These are phyloP conservation scores for Lithobius niger DNA, from an alignment of 1,140 invertebrate species.

Conservation along the genomic window DNA sequence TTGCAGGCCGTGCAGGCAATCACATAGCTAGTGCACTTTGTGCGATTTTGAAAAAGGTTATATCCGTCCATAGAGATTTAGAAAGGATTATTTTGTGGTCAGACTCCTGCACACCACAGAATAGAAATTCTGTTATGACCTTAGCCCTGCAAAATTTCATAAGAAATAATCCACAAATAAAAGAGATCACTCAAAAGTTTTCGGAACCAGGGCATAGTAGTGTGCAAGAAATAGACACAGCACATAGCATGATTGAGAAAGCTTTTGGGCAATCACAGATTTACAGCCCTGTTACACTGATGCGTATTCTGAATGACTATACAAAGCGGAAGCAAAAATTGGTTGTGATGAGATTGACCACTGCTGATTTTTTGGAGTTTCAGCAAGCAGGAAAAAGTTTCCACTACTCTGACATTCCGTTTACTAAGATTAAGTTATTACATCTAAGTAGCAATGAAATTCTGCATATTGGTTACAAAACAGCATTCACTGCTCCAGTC, in stretches of 20 bases:
- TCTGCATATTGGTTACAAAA: too few species aligned
- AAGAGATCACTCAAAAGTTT: constrained; percentile 15
- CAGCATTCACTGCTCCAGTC: too few species aligned
- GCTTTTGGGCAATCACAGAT: constrained; percentile 10
- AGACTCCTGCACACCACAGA: constrained; percentile 10
- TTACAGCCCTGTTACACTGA: constrained; percentile 18
- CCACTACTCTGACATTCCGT: background rate
- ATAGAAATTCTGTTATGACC: constrained; percentile 13
- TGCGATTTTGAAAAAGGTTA: constrained; percentile 13
- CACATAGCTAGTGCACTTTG: constrained; percentile 16
- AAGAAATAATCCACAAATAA: constrained; percentile 9
- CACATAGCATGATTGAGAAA: constrained; percentile 17
- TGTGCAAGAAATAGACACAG: constrained; percentile 17
- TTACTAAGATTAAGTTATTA: background rate
- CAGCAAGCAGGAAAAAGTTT: background rate
- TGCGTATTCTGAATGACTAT: constrained; percentile 13
- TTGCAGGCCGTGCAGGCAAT: constrained; percentile 16
- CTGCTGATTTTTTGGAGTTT: background rate
- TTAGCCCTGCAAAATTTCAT: constrained; percentile 8
- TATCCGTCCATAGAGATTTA: constrained; percentile 8
- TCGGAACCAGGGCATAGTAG: constrained; percentile 16
- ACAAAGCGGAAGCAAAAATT: background rate
- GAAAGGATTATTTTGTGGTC: constrained; percentile 13
- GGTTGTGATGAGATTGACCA: background rate
- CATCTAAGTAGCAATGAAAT: too few species aligned